Base-by-base conservation (phyloP, 2,888 invertebrate species). In the Thereva unica region DNA sequence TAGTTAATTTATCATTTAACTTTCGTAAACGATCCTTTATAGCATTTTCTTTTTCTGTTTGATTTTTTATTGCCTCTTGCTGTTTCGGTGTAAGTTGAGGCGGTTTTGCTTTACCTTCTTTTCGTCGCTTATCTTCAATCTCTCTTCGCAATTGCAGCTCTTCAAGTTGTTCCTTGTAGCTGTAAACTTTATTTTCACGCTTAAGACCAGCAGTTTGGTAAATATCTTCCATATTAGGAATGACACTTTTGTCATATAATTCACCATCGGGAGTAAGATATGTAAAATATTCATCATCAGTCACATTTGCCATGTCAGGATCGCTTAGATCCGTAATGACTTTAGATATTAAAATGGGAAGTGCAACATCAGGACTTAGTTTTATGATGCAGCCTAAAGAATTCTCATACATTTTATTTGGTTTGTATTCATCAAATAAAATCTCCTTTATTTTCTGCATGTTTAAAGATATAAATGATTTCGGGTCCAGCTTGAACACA, bases 121-220 rank as follows among this genome's bases (percentile, higher is more conserved):
- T 86, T 38, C 87, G 87, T 64, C 88, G 88, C 79, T 95, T 95
- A 73, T 95, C 95, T 73, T 96, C 96, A 23, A 97, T 82, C 82
- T 97, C 97, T 69, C 94, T 87, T n/a, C 93, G 85, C 64, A 97
- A 83, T 76, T 97, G 94, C 72, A 95, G 80, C 78, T 98, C 98
- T 76, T 97, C 97, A 75, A 95, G 85, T 78, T 99, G 98, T 70
- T 98, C 98, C 77, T 95, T 94, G 79, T 94, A 97, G 70, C 95
- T 95, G 80, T 98, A 98, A 2, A 90, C 93, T 82, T 97, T 97
- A 79, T 95, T 97, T 79, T 98, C 98, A 10, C 97, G 86, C 80
- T 94, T 95, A 78, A 97, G 85, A 74, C 97, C 78, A 10, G 74
- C 71, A 8, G 77, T 78, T 12, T 75, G 74, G 69, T 79, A 80